A percentile compares a stretch with the other conserved stretches of the same genome.
phyloP scores from a whole-genome alignment of 2,888 invertebrate species.

The Synergus japonicus region DNA sequence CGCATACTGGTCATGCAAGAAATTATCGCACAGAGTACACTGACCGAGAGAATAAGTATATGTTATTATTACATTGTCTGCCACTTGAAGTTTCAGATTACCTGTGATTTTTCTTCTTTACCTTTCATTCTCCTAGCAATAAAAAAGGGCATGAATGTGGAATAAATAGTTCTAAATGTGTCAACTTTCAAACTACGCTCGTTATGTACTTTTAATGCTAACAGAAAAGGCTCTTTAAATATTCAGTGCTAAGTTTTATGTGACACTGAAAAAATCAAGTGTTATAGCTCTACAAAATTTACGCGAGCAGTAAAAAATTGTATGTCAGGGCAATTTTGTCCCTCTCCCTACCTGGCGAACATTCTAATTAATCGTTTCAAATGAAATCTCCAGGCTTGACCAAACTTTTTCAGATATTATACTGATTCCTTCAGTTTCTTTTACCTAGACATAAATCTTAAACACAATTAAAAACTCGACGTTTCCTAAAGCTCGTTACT shows the following conservation, averaged over 20 bases:
- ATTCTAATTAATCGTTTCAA: background rate
- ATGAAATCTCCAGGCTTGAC: background rate
- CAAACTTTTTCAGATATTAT: background rate
- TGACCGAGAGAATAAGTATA: constrained; percentile 34
- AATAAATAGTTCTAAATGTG: constrained; percentile 22
- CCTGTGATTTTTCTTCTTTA: background rate
- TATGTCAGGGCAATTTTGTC: background rate
- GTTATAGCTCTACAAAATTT: background rate
- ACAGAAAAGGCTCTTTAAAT: background rate
- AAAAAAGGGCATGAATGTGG: constrained; percentile 1
- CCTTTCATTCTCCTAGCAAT: constrained; percentile 7
- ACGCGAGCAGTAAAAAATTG: background rate
- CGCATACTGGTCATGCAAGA: constrained; percentile 21
- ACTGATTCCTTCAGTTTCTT: background rate
- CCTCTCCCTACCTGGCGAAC: background rate
- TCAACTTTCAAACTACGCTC: constrained; percentile 19
- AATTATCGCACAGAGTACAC: constrained; percentile 28
- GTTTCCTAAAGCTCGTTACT: constrained; percentile 12
- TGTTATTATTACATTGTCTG: constrained; percentile 38
- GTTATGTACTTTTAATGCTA: constrained; percentile 5
- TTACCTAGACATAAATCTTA: background rate
- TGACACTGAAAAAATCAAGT: constrained; percentile 16
- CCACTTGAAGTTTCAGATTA: constrained; percentile 24
- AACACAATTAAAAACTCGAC: background rate
- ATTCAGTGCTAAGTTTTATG: constrained; percentile 19